Evolutionary conservation across 2,113 vertebrate species (phyloP).

Genomic region (Microcebus griseorufus): DNA sequence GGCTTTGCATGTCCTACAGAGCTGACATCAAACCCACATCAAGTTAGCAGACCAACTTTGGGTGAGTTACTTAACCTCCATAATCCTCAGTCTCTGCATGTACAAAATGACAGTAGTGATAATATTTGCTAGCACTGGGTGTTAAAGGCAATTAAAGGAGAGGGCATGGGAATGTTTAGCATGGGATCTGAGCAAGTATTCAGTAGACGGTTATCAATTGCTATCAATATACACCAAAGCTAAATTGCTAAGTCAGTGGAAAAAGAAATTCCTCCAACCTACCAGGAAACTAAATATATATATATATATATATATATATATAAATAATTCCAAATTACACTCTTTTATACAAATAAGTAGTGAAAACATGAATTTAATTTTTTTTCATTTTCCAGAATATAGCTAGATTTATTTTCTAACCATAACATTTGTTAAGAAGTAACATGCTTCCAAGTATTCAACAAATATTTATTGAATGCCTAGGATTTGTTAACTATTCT

Average conservation of each 20-base stretch:
- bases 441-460: not conserved
- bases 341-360: not conserved
- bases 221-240: not conserved
- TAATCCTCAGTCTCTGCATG: not conserved
- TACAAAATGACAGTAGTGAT: not conserved
- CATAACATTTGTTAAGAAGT: not conserved
- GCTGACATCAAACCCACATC: not conserved
- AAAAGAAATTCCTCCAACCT: not conserved
- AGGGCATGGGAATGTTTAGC: not conserved
- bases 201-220: not conserved
- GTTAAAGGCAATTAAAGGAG: not conserved
- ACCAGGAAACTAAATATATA: not conserved
- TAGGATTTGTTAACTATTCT: not conserved
- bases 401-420: conserved; percentile 9
- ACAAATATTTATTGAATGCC: not conserved
- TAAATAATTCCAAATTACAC: not conserved
- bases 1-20: not conserved
- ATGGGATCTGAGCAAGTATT: not conserved
- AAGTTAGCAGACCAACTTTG: not conserved
- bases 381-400: not conserved
- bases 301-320: not conserved
- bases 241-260: not conserved
- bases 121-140: not conserved
- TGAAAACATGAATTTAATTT: not conserved
- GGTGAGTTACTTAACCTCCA: not conserved